A percentile compares a stretch with the other conserved stretches of the same genome.
phyloP scores from a whole-genome alignment of 2,888 invertebrate genomes.

The Pocota personata region DNA sequence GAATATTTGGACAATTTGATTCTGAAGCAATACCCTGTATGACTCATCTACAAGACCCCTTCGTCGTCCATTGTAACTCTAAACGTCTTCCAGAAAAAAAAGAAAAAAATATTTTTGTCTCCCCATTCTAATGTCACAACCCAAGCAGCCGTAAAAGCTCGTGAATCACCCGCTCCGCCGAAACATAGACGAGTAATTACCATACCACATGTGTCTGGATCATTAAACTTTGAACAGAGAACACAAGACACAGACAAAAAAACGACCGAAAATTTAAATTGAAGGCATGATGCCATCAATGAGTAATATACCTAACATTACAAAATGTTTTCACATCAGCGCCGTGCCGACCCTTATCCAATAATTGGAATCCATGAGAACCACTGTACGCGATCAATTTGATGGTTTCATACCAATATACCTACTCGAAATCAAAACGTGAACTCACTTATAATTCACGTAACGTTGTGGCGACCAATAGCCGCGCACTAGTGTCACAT shows the following conservation, averaged over 20 bases:
- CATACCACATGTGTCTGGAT: slow-evolving; percentile 60
- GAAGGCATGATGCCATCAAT: slow-evolving; percentile 60
- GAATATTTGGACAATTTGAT: slow-evolving; percentile 17
- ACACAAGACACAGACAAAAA: background rate
- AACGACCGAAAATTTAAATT: slow-evolving; percentile 18
- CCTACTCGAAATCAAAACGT: slow-evolving; percentile 18
- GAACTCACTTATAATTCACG: slow-evolving; percentile 59
- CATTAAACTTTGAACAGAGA: slow-evolving; percentile 46
- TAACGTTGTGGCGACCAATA: slow-evolving; percentile 50
- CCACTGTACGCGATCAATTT: background rate
- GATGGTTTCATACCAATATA: slow-evolving; percentile 39
- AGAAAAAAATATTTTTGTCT: background rate
- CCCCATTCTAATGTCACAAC: slow-evolving; percentile 18
- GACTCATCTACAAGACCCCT: slow-evolving; percentile 29
- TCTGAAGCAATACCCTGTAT: background rate
- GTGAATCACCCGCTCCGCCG: slow-evolving; percentile 27
- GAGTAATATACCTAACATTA: slow-evolving; percentile 29
- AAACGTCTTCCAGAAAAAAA: slow-evolving; percentile 4
- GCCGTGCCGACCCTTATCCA: slow-evolving; percentile 46
- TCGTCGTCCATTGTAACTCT: background rate
- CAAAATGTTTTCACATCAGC: slow-evolving; percentile 56
- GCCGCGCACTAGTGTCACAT: slow-evolving; percentile 68
- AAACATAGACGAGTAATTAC: slow-evolving; percentile 30
- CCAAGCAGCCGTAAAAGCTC: slow-evolving; percentile 44
- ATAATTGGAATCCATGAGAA: slow-evolving; percentile 46